A percentile compares a stretch with the other conserved stretches of the same genome.
phyloP scores from a whole-genome alignment of 2,888 invertebrate genomes.

The Chrysomela aeneicollis region DNA sequence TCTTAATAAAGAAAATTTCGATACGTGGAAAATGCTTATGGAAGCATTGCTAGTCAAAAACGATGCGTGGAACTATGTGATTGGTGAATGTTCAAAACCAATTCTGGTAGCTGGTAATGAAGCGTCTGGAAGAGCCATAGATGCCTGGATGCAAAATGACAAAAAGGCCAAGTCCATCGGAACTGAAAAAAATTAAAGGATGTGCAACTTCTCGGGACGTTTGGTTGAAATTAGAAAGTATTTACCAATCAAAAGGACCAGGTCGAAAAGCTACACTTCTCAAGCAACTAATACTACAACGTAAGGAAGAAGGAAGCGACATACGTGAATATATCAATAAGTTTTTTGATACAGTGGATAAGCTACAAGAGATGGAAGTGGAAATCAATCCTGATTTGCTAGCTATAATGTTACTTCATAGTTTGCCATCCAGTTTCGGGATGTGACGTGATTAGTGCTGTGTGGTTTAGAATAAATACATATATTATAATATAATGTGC shows the following conservation, averaged over 20 bases:
- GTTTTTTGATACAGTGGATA: constrained; percentile 54
- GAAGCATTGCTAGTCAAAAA: constrained; percentile 35
- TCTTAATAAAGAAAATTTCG: neutral
- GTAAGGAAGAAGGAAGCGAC: constrained; percentile 50
- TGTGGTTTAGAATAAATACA: no score
- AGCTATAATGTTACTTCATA: constrained; percentile 52
- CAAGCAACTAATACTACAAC: constrained; percentile 42
- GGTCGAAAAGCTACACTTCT: constrained; percentile 56
- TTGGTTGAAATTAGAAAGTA: constrained; percentile 50
- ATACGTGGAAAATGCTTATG: constrained; percentile 36
- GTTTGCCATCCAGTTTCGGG: constrained; percentile 49
- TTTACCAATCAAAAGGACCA: constrained; percentile 55
- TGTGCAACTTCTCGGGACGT: constrained; percentile 51
- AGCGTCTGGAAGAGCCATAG: neutral
- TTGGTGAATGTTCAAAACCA: constrained; percentile 17
- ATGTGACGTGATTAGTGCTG: no score
- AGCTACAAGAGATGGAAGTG: constrained; percentile 51
- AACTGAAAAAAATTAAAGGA: constrained; percentile 49
- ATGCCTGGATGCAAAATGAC: constrained; percentile 26
- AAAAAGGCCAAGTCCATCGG: constrained; percentile 41
- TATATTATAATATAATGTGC: no score
- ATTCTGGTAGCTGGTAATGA: neutral
- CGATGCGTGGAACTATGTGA: constrained; percentile 33
- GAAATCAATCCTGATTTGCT: constrained; percentile 50
- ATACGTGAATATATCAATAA: constrained; percentile 46